Conservation (phyloP, 2,113 vertebrate genomes). For the Phocoena sinus region DNA sequence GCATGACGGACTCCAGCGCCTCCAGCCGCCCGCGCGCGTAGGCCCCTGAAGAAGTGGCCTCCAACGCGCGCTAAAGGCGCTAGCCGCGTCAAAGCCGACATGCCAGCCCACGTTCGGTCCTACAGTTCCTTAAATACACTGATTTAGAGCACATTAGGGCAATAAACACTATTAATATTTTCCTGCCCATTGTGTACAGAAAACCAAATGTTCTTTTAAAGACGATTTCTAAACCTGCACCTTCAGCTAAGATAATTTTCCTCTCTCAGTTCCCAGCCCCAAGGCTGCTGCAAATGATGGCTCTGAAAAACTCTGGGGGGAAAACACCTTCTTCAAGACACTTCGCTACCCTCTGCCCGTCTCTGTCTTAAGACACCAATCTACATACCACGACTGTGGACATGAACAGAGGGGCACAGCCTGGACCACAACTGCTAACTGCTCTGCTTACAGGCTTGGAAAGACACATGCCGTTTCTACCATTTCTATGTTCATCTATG, state of each 20-base stretch:
- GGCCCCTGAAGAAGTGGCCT: no score
- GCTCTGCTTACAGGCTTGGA: not conserved
- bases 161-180: not conserved
- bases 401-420: not conserved
- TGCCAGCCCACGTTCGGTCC: no score
- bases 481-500: not conserved
- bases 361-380: not conserved
- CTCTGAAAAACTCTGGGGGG: not conserved
- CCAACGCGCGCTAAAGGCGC: no score
- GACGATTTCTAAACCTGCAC: not conserved
- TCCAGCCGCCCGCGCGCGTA: no score
- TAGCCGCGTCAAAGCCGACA: no score
- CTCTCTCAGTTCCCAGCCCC: not conserved
- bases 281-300: not conserved
- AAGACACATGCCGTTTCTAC: not conserved
- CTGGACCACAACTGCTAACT: not conserved
- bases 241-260: not conserved
- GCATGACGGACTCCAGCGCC: no score
- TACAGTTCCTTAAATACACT: not conserved
- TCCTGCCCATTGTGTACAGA: not conserved
- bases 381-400: not conserved
- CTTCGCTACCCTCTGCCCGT: not conserved
- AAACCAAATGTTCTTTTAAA: not conserved
- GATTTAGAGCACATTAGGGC: not conserved
- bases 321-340: not conserved